Base-by-base conservation (phyloP, 1,140 invertebrate species). In the Babylonia areolata region DNA sequence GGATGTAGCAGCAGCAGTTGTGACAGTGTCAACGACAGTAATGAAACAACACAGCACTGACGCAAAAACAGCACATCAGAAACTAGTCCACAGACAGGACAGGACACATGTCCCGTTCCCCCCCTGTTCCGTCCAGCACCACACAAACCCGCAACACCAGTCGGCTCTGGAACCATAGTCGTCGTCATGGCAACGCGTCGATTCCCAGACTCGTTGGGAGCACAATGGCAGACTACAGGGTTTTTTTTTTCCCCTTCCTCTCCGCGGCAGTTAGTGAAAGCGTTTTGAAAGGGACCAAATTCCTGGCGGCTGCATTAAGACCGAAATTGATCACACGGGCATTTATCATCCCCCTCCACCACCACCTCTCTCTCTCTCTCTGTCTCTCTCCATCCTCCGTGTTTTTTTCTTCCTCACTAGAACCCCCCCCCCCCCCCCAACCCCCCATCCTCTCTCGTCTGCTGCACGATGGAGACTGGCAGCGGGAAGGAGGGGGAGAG, bases 321-420 rank as follows among this genome's bases (percentile, higher is more conserved):
- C 78, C 46, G 42, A 80, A 54, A 80, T 80, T 51, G 78, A 80
- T 80, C 78, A 80, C 78, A 35, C 6, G n/a, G 42, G 78, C 78
- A 80, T 80, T 80, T 80, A 58, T 80, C 46, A 54, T 54, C 42
- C 46, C 28, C 40, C 42, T 33, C n/a, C 78, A 6, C 73, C 73
- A 35, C 73, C 73, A 20, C 6, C 31, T 37, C 31, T 33, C 23
- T 33, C 33, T 33, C 73, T 0, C 73, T n/a, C 73, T 33, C 73
- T 3, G 0, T 33, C 73, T 3, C 58, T n/a, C 58, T 23, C 58
- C 58, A 23, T 17, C 75, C 3, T 17, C 75, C 3, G 31, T 33
- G 9, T 33, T 31, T 35, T 31, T 33, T 17, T 12, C 6, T 20
- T 69, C 58, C 58, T 69, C n/a, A 9, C n/a, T n/a, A n/a, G n/a